These are phyloP conservation scores for Bemisia tabaci DNA, from an alignment of 1,140 invertebrate genomes.

Conservation along the genomic window DNA sequence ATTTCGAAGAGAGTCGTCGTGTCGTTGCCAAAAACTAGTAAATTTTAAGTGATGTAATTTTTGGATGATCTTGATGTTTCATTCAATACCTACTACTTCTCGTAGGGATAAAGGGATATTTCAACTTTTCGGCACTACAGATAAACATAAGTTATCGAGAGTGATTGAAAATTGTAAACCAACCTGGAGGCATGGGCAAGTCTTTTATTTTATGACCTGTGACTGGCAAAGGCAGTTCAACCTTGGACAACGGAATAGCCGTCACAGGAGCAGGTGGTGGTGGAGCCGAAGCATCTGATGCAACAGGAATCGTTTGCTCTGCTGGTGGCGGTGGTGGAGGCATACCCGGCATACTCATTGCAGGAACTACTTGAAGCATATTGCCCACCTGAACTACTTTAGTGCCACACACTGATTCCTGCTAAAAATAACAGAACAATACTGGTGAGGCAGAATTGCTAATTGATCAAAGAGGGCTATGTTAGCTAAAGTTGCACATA, in stretches of 20 bases:
- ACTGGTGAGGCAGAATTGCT: background rate
- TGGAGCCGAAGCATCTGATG: background rate
- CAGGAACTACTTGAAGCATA: conserved; percentile 19
- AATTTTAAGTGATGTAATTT: no score
- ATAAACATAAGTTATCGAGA: no score
- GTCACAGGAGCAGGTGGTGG: background rate
- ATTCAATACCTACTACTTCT: no score
- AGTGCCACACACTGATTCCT: background rate
- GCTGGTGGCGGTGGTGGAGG: background rate
- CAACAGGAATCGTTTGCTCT: background rate
- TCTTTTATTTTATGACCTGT: background rate
- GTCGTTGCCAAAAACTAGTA: no score
- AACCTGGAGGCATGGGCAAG: conserved; percentile 10
- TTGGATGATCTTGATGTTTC: no score
- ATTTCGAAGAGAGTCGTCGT: no score
- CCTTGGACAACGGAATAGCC: background rate
- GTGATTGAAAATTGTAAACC: no score
- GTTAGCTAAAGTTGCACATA: no score
- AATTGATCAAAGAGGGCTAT: background rate
- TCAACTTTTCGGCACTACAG: no score
- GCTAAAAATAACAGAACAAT: background rate
- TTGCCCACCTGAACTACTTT: conserved; percentile 24
- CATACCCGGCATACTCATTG: background rate
- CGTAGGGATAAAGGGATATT: no score
- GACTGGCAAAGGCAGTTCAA: background rate